Base-by-base conservation (phyloP, 1,140 invertebrate species). In the Piezodorus guildinii region DNA sequence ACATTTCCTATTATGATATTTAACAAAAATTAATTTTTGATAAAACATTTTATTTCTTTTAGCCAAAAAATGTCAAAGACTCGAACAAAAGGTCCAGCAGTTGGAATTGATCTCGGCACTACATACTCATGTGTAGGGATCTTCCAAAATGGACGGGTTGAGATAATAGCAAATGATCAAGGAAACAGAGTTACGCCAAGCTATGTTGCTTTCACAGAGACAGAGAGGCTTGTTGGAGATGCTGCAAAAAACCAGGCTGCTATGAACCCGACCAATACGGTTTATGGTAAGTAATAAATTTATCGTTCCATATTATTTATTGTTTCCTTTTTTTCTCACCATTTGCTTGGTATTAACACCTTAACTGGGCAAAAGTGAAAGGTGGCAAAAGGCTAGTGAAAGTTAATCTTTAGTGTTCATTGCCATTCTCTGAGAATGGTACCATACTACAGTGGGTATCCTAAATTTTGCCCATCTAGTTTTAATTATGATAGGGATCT, bases 181-280 rank as follows among this genome's bases (percentile, higher is more conserved):
- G 93, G 92, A 25, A 95, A 95, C 77, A 77, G 91, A 58, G 95
- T 91, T 19, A 94, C 91, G 54, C 91, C 91, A 10, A 88, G 86
- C 64, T 95, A 94, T 77, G 91, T 96, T 30, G 91, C 90, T 3
- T 86, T 92, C 74, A 90, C 85, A 1, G 88, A 91, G 64, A 85
- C 83, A 0, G 89, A 92, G 73, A 74, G 87, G 4, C 76, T 90
- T 10, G 85, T 90, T 58, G 85, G 81, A 30, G 80, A 82, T 70
- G 73, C 70, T 12, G 72, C 72, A 30, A 73, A 82, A 72, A 81
- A 68, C 51, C 69, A 71, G 61, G 63, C 97, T 67, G 96, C 94
- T 10, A 91, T 91, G 46, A 98, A 98, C 78, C 94, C 94, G 0
- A 93, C 97, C 72, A 97, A 97, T 72, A 97, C 94, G 0, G 84